Conservation (phyloP, 23 tunicate genomes). For the Corella eumyota region DNA sequence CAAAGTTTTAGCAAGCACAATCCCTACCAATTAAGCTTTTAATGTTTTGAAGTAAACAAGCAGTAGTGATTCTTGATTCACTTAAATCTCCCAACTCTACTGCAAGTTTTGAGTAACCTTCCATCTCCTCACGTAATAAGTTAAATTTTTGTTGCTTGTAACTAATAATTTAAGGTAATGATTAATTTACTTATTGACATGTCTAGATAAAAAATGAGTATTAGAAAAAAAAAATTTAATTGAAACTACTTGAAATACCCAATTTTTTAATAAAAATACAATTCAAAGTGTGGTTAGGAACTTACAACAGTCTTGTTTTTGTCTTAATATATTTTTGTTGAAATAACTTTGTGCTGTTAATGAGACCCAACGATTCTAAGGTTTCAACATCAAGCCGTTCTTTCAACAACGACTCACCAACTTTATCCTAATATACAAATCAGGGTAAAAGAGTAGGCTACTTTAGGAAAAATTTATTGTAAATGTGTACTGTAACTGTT, state of each 20-base stretch:
- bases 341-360: slow-evolving; percentile 66
- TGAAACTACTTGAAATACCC: too few relatives aligned
- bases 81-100: slow-evolving; percentile 78
- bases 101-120: slow-evolving; percentile 93
- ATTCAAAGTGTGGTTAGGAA: too few relatives aligned
- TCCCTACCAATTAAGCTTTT: slow-evolving; percentile 88
- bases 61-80: slow-evolving; percentile 33
- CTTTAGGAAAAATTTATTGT: too few relatives aligned
- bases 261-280: too few relatives aligned
- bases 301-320: slow-evolving; percentile 91
- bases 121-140: slow-evolving; percentile 98
- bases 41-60: slow-evolving; percentile 57
- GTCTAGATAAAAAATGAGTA: too few relatives aligned
- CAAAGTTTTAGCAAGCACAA: too few relatives aligned
- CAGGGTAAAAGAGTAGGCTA: too few relatives aligned
- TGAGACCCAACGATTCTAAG: slow-evolving; percentile 52
- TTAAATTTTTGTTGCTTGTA: slow-evolving; percentile 99
- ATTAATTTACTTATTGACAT: too few relatives aligned
- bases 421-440: slow-evolving; percentile 19
- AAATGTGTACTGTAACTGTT: too few relatives aligned
- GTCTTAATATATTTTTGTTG: slow-evolving; percentile 99
- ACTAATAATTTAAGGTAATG: too few relatives aligned
- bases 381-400: slow-evolving; percentile 98
- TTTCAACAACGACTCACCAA: slow-evolving; percentile 58
- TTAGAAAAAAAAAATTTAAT: too few relatives aligned